phyloP scores from a whole-genome alignment of 2,888 invertebrate species.

The Eremobia ochroleuca region DNA sequence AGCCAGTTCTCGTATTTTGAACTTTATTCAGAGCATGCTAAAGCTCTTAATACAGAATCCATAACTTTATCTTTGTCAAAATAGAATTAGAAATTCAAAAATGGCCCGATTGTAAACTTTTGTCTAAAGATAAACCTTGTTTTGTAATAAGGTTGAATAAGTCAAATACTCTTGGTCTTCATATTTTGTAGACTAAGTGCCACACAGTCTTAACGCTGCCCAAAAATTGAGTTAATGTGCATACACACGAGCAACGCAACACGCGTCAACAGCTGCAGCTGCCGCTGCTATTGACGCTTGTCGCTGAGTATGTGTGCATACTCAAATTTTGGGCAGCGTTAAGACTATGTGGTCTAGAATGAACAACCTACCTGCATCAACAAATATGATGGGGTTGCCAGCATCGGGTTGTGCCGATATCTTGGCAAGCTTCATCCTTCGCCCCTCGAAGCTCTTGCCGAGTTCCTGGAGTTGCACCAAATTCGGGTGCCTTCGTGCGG shows the following conservation, averaged over 20 bases:
- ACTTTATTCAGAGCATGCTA: neutral
- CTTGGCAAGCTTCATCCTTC: conserved; percentile 89
- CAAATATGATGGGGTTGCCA: conserved; percentile 91
- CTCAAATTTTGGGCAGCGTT: neutral
- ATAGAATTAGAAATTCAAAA: neutral
- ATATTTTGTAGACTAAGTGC: too few species aligned
- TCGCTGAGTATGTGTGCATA: neutral
- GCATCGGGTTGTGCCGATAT: conserved; percentile 88
- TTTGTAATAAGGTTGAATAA: neutral
- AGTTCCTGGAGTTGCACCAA: conserved; percentile 86
- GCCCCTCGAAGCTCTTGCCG: conserved; percentile 91
- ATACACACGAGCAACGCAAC: neutral
- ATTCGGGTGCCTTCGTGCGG: conserved; percentile 80
- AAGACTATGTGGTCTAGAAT: neutral
- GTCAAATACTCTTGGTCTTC: neutral
- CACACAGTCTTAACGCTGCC: too few species aligned
- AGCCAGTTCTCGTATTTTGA: too few species aligned
- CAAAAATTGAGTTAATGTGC: too few species aligned
- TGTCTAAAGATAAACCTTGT: neutral
- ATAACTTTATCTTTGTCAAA: neutral
- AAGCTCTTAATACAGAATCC: neutral
- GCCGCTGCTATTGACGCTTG: neutral
- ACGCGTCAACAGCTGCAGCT: neutral
- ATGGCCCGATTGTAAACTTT: neutral
- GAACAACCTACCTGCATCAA: conserved; percentile 88